These are phyloP conservation scores for Rhagoletis zephyria DNA, from an alignment of 1,140 invertebrate genomes.

Conservation along the genomic window DNA sequence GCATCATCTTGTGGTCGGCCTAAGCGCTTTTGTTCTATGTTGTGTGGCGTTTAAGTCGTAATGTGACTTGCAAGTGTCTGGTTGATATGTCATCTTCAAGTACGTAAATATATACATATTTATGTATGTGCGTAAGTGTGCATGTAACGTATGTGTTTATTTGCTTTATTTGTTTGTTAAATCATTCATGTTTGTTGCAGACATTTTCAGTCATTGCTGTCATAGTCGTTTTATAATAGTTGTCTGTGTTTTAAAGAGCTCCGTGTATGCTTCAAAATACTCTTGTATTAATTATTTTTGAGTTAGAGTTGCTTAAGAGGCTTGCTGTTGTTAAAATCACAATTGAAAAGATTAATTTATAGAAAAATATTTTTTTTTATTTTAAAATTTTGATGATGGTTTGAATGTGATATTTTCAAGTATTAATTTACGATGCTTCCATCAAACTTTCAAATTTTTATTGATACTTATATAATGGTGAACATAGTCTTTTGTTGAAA, in stretches of 20 bases:
- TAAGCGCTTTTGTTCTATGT: conserved; percentile 34
- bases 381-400: too few relatives aligned
- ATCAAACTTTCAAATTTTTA: too few relatives aligned
- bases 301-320: too few relatives aligned
- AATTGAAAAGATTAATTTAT: too few relatives aligned
- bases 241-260: background rate
- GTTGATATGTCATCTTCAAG: background rate
- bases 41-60: conserved; percentile 36
- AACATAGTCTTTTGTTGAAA: too few relatives aligned
- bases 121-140: too few relatives aligned
- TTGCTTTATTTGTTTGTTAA: conserved; percentile 67
- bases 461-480: too few relatives aligned
- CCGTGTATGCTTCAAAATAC: background rate
- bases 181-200: conserved; percentile 55
- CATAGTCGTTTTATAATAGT: conserved; percentile 13
- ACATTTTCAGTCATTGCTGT: conserved; percentile 45
- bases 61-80: conserved; percentile 38
- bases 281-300: too few relatives aligned
- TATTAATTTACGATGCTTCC: too few relatives aligned
- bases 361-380: too few relatives aligned
- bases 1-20: conserved; percentile 50
- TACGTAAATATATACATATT: background rate
- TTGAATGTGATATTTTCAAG: too few relatives aligned
- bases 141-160: conserved; percentile 67
- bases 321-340: too few relatives aligned